phyloP scores from a whole-genome alignment of 1,140 invertebrate species.

The Cyclargus thomasi region DNA sequence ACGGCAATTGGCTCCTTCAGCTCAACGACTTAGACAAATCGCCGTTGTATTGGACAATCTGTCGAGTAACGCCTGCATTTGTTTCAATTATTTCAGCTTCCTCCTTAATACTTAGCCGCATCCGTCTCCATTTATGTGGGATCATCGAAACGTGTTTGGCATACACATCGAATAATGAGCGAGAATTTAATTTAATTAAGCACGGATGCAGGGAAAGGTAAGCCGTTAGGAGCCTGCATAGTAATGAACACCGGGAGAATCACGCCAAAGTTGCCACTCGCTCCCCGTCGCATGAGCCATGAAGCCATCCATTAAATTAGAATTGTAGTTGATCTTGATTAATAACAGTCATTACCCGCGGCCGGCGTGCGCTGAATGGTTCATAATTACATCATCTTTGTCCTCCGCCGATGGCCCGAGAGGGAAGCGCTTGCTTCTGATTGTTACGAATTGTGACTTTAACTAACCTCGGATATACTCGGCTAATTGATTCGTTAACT shows the following conservation, averaged over 20 bases:
- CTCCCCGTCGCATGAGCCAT: slow-evolving; percentile 19
- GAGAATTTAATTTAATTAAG: background rate
- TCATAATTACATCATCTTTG: slow-evolving; percentile 69
- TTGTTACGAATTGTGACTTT: slow-evolving; percentile 66
- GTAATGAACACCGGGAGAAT: background rate
- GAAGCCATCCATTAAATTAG: slow-evolving; percentile 27
- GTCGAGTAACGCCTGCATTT: slow-evolving; percentile 72
- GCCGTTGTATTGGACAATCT: slow-evolving; percentile 70
- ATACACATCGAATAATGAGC: slow-evolving; percentile 32
- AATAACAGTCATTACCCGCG: slow-evolving; percentile 50
- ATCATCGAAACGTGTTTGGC: slow-evolving; percentile 48
- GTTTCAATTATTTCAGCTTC: slow-evolving; percentile 71
- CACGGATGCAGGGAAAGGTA: background rate
- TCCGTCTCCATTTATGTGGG: slow-evolving; percentile 51
- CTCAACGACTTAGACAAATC: slow-evolving; percentile 67
- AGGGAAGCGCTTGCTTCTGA: slow-evolving; percentile 48
- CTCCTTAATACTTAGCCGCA: slow-evolving; percentile 44
- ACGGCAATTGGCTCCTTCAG: slow-evolving; percentile 50
- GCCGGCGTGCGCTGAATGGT: slow-evolving; percentile 60
- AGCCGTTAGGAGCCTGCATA: background rate
- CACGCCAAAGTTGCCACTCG: slow-evolving; percentile 2
- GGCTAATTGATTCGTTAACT: slow-evolving; percentile 41
- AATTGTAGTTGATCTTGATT: slow-evolving; percentile 52
- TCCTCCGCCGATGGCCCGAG: slow-evolving; percentile 52
- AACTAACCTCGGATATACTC: slow-evolving; percentile 37